Evolutionary conservation across 2,113 vertebrate species (phyloP), one percentile per base, ranked within the genome.

Genomic region (Cricetomys ansorgei): DNA sequence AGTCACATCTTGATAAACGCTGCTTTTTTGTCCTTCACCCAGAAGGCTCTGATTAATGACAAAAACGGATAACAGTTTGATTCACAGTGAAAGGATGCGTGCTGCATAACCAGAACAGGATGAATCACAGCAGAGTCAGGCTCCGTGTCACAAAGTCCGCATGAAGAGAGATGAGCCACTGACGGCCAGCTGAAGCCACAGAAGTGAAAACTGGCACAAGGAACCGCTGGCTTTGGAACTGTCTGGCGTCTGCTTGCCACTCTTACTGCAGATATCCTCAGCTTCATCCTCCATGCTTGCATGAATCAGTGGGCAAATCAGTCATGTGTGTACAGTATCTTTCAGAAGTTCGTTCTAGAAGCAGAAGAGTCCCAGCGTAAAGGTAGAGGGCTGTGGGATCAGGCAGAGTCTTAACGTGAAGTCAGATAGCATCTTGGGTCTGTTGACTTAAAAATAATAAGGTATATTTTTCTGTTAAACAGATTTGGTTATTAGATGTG

Each of bases 331-430:
- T 48, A 73, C 40, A 65, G 43, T 21, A 43, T n/a, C 76, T 85
- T 93, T 96, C 48, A n/a, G n/a, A n/a, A n/a, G n/a, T n/a, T n/a
- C n/a, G n/a, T 48, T 94, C 40, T 94, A 91, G 91, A 96, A 40
- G n/a, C 27, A 64, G 25, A 64, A 84, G 25, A 0, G 27, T 64
- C 9, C 25, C 40, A 31, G 80, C 86, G 59, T 53, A 69, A 92
- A 94, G 15, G 59, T 1, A 10, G 8, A 0, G 9, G 1, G 10
- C 57, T 40, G 3, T 27, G 77, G 77, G 84, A 43, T 70, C 50
- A 29, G 81, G 13, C 57, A 43, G 2, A 57, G 25, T 45, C 7
- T 64, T 64, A 31, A 64, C 4, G 31, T 67, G 31, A 85, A 67
- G 43, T 85, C n/a, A 67, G 9, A 9, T 25, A 55, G 3, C 59